Conservation (phyloP, 2,888 invertebrate species). For the Leptopterna dolabrata region DNA sequence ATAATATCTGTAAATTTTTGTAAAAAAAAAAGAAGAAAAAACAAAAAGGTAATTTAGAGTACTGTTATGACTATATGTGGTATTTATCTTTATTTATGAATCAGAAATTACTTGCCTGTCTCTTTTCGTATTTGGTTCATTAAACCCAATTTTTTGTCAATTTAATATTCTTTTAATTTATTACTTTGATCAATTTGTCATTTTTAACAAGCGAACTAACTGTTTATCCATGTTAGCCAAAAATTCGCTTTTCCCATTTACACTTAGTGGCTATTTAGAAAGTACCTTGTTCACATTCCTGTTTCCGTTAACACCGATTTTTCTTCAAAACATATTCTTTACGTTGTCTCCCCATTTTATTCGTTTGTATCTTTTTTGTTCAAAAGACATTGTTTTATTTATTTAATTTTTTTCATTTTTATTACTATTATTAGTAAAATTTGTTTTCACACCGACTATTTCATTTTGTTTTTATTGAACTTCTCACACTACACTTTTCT, state of each 20-base stretch:
- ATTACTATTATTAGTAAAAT: constrained; percentile 42
- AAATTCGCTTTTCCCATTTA: constrained; percentile 53
- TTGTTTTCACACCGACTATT: background rate
- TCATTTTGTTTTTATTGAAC: background rate
- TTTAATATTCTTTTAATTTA: constrained; percentile 56
- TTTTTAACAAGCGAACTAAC: constrained; percentile 34
- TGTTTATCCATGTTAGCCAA: constrained; percentile 32
- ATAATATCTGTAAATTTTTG: constrained; percentile 59
- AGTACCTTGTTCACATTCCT: constrained; percentile 59
- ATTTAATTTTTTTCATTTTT: constrained; percentile 55
- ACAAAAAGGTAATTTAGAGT: constrained; percentile 55
- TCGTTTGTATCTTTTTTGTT: constrained; percentile 44
- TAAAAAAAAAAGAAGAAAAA: constrained; percentile 58
- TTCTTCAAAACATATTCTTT: background rate
- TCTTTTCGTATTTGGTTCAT: constrained; percentile 57
- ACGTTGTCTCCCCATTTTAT: constrained; percentile 18
- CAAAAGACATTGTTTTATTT: constrained; percentile 62
- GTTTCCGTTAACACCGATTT: constrained; percentile 46
- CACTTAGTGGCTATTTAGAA: constrained; percentile 56
- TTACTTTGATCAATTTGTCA: constrained; percentile 19
- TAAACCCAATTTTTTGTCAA: constrained; percentile 47
- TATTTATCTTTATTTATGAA: constrained; percentile 59
- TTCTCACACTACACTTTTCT: background rate
- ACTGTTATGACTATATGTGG: constrained; percentile 51
- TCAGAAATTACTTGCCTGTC: constrained; percentile 57